Evolutionary conservation across 2,888 invertebrate species (phyloP), one percentile per base, ranked within the genome.

Genomic region (Hecatera dysodea): DNA sequence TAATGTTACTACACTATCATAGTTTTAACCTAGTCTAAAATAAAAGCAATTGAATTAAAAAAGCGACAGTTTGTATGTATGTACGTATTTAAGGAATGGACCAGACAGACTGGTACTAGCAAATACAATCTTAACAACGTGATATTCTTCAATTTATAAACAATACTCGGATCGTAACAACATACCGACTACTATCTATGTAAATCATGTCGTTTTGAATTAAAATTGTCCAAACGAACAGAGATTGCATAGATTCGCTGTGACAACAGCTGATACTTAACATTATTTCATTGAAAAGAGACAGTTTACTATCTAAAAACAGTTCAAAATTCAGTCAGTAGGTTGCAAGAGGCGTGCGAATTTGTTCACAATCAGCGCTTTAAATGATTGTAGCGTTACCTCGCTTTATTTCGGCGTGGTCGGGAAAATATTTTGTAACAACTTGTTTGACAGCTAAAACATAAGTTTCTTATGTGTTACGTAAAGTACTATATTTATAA

Each of bases 351-450:
- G 52, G 36, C 79, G 73, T 80, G 83, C 46, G 79, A 84, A 76
- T 72, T 59, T 60, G 56, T 50, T 57, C 52, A 60, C 64, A 70
- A 67, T 70, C 60, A 55, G 33, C 8, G 50, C 55, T 66, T 46
- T 55, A 48, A 53, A 67, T 86, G 80, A 84, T 86, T 83, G 61
- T 75, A 52, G 36, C 46, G 67, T 79, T 78, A 82, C 68, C 70
- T 72, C 60, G 75, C 75, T 86, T 81, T 77, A 83, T 75, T 85
- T 86, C 52, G 46, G 27, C 62, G 62, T 61, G 63, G 69, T 76
- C 71, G 68, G 77, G 69, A 42, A 67, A 71, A 67, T 64, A 62
- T 84, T 72, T 77, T 63, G 77, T 46, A 81, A 81, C 39, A 24
- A 42, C 39, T 63, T 66, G 69, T 72, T 72, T 56, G 39, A 74